Conservation (phyloP, 2,797 vertebrate species). For the Ispidina lecontei region DNA sequence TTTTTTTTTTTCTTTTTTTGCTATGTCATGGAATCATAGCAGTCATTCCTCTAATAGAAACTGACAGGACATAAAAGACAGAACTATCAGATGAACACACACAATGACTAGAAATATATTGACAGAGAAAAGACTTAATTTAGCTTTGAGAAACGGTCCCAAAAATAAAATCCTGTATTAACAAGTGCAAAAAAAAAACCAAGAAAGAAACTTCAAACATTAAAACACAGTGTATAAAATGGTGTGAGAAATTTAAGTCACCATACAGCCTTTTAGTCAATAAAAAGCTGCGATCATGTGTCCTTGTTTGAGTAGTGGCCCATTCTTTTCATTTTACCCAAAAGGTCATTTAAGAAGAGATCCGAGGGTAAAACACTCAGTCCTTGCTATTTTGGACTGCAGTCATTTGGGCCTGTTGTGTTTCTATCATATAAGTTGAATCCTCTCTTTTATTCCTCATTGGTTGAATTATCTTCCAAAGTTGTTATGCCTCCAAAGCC, state of each 20-base stretch:
- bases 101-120: constrained; percentile 84
- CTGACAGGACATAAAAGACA: constrained; percentile 82
- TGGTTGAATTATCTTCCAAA: constrained; percentile 91
- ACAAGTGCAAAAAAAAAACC: constrained; percentile 94
- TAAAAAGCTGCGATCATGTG: constrained; percentile 89
- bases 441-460: constrained; percentile 87
- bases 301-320: constrained; percentile 83
- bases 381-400: constrained; percentile 69
- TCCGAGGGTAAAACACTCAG: constrained; percentile 65
- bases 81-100: constrained; percentile 81
- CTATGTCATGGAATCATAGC: constrained; percentile 80
- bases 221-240: constrained; percentile 99
- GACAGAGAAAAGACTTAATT: constrained; percentile 83
- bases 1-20: constrained; percentile 34
- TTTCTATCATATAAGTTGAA: constrained; percentile 40
- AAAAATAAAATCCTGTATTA: constrained; percentile 88
- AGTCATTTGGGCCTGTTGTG: constrained; percentile 55
- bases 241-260: constrained; percentile 94
- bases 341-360: constrained; percentile 72
- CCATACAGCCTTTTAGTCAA: constrained; percentile 88
- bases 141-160: constrained; percentile 82
- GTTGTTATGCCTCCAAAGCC: constrained; percentile 86
- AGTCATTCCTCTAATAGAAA: constrained; percentile 84
- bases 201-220: constrained; percentile 86
- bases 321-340: constrained; percentile 64